Evolutionary conservation across 2,888 invertebrate species (phyloP).

Genomic region (Escarpia spicata): DNA sequence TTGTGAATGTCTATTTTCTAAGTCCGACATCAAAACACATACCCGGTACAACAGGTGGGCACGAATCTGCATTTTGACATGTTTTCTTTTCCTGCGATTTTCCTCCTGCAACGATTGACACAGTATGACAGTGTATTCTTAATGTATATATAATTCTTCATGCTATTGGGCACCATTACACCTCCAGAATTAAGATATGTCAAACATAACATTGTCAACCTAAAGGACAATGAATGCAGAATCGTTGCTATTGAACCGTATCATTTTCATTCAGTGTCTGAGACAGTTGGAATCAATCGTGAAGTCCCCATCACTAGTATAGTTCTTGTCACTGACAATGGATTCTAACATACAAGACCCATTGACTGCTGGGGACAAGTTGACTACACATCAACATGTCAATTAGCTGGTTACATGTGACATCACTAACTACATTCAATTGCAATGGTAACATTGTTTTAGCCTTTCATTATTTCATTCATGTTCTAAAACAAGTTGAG

Average conservation of each 20-base stretch:
- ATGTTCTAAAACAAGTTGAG: too few species aligned
- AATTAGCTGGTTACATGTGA: too few species aligned
- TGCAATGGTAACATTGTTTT: too few species aligned
- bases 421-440: too few species aligned
- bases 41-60: constrained; percentile 81
- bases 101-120: constrained; percentile 42
- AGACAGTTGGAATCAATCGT: background rate
- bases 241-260: background rate
- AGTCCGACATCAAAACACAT: constrained; percentile 41
- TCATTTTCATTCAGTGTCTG: background rate
- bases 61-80: constrained; percentile 76
- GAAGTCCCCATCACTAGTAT: background rate
- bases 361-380: background rate
- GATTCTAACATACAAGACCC: background rate
- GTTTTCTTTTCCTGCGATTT: constrained; percentile 66
- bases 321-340: background rate
- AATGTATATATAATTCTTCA: background rate
- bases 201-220: background rate
- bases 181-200: background rate
- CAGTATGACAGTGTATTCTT: background rate
- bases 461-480: too few species aligned
- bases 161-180: background rate
- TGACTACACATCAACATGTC: too few species aligned
- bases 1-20: background rate
- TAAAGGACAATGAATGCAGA: background rate